Evolutionary conservation across 64 coral and sea anemone species (phyloP), one percentile per base, ranked within the genome.

Genomic region (Porites lutea): DNA sequence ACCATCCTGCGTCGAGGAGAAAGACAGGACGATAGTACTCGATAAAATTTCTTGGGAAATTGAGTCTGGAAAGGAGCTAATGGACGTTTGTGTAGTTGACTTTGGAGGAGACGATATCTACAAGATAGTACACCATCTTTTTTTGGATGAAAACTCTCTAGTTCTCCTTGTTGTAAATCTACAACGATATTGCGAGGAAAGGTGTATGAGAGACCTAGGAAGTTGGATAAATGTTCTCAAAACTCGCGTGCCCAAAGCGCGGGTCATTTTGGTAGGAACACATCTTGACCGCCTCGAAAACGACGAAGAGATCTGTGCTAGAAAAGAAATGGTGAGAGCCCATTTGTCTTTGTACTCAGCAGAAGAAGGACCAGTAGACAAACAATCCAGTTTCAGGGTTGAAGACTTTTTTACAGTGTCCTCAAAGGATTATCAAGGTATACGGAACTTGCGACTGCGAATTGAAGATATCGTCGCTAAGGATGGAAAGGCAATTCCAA

Each of bases 1-100:
- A 15, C n/a, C 89, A 13, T 45, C 83, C 45, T 72, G 81, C n/a
- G 54, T 65, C 12, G 43, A 73, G 10, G 89, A 91, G 84, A 46
- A 55, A 72, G 79, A 91, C 52, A 82, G 79, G 74, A 84, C 89
- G 50, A 27, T 91, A 59, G 68, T 84, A 58, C 79, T 91, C 5
- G 89, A 91, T 74, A 69, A 79, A 20, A 51, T 91, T 37, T 14
- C 19, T 48, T 91, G 89, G 89, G 68, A 71, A 71, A 71, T 71
- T 12, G 19, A 71, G 20, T 11, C 21, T 11, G 5, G 43, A 22
- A 23, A 37, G 5, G 43, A 21, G 13, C 68, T 71, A 3, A 21
- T 71, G 68, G n/a, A 71, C 68, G 68, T 71, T 11, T 37, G 20
- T 37, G 27, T 71, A 23, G 43, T 71, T 11, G 68, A 71, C 68